Conservation (phyloP, 2,797 vertebrate species). For the Protosalanx chinensis region DNA sequence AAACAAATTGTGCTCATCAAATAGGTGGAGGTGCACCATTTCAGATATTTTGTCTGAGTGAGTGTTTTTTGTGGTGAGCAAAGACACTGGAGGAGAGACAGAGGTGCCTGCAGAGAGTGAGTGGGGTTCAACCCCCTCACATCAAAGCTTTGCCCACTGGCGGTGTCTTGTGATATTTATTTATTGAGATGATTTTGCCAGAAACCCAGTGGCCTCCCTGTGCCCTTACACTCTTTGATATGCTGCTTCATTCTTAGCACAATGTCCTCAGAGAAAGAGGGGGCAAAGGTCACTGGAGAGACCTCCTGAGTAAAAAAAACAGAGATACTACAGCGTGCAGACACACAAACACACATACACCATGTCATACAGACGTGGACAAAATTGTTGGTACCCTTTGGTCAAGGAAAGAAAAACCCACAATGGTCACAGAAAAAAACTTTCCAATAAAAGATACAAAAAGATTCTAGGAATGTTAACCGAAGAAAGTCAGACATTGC, state of each 20-base stretch:
- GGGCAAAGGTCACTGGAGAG: conserved; percentile 66
- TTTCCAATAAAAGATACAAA: too few species aligned
- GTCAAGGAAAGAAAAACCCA: too few species aligned
- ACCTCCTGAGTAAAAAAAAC: conserved; percentile 63
- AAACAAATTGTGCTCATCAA: not conserved
- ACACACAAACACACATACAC: conserved; percentile 12
- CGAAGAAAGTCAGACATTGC: too few species aligned
- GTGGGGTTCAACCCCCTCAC: conserved; percentile 63
- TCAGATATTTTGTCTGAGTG: conserved; percentile 69
- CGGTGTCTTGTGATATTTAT: conserved; percentile 77
- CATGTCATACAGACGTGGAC: conserved; percentile 50
- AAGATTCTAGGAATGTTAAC: too few species aligned
- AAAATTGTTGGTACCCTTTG: too few species aligned
- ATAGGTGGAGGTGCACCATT: conserved; percentile 40
- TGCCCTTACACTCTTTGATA: conserved; percentile 73
- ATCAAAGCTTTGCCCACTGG: conserved; percentile 73
- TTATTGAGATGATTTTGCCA: conserved; percentile 79
- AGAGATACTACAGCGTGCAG: not conserved
- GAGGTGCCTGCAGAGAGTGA: conserved; percentile 61
- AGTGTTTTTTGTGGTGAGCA: conserved; percentile 61
- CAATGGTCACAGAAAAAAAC: too few species aligned
- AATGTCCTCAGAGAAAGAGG: conserved; percentile 65
- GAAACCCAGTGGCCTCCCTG: conserved; percentile 71
- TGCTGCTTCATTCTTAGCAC: conserved; percentile 72
- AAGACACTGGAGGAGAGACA: conserved; percentile 58